Percentiles rank a stretch among this genome's conserved stretches.
phyloP scores from a whole-genome alignment of 2,888 invertebrate genomes.

The Bugulina stolonifera region DNA sequence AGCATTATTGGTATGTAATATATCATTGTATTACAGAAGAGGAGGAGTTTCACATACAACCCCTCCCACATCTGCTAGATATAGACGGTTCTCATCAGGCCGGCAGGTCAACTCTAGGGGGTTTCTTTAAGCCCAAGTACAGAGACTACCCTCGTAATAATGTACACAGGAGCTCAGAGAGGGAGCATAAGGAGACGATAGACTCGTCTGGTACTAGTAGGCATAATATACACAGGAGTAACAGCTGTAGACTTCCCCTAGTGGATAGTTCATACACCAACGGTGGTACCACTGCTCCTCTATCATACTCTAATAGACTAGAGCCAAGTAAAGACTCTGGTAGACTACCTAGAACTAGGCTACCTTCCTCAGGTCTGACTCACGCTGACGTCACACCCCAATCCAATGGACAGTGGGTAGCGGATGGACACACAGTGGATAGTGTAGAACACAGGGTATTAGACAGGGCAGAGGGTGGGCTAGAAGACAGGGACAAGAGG shows the following conservation, averaged over 20 bases:
- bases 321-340: neutral
- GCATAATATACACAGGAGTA: neutral
- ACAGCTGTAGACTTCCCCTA: neutral
- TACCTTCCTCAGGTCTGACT: neutral
- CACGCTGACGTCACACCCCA: neutral
- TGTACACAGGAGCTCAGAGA: neutral
- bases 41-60: conserved; percentile 13
- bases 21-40: neutral
- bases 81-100: conserved; percentile 8
- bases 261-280: neutral
- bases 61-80: conserved; percentile 13
- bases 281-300: neutral
- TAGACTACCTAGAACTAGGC: conserved; percentile 8
- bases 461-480: neutral
- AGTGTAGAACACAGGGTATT: neutral
- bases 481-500: neutral
- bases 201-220: conserved; percentile 15
- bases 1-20: too few species aligned
- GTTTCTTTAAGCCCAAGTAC: conserved; percentile 20
- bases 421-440: too few species aligned
- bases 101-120: conserved; percentile 12
- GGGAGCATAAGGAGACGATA: conserved; percentile 13
- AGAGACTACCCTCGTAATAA: conserved; percentile 19
- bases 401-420: neutral
- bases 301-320: neutral